Evolutionary conservation across 2,113 vertebrate genomes (phyloP), one percentile per base, ranked within the genome.

Genomic region (Mellivora capensis): DNA sequence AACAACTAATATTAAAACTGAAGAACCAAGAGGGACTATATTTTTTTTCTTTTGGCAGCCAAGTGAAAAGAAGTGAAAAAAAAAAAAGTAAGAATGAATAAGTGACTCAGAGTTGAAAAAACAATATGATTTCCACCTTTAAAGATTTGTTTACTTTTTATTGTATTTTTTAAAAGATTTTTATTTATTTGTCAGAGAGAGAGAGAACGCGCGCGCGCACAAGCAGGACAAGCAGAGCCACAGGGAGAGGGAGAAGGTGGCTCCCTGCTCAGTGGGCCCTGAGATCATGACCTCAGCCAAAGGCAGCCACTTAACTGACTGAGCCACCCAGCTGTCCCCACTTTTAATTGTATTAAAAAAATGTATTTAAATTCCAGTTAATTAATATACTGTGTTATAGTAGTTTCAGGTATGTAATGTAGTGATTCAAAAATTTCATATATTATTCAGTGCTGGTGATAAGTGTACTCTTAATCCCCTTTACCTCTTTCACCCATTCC

Each of bases 81-180:
- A 74, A 74, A 74, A 15, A 42, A 7, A 29, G 6, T 74, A 71
- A 71, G 23, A 27, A 23, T 42, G 71, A 74, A 27, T 74, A 27
- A 76, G 29, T 44, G 86, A 96, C 86, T 47, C 86, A 96, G 14
- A 62, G 29, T n/a, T 89, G 34, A 94, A 87, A 67, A 77, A 81
- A 34, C 9, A 74, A 29, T 25, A 18, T 64, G 9, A 3, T 59
- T 84, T 74, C 23, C 9, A 79, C 17, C 11, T 49, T 89, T 62
- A 85, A 88, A 29, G 37, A 77, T 25, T 61, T 81, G 37, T 81
- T 59, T 44, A 57, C 23, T 42, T 74, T 74, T 42, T 34, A 64
- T 64, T 64, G 14, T 64, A 64, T 64, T 31, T 64, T 64, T 31
- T 57, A 7, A 34, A 64, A 34, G 62, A 64, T 64, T 64, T 34